Evolutionary conservation across 2,797 vertebrate genomes (phyloP).

Genomic region (Cichlasoma orientale): DNA sequence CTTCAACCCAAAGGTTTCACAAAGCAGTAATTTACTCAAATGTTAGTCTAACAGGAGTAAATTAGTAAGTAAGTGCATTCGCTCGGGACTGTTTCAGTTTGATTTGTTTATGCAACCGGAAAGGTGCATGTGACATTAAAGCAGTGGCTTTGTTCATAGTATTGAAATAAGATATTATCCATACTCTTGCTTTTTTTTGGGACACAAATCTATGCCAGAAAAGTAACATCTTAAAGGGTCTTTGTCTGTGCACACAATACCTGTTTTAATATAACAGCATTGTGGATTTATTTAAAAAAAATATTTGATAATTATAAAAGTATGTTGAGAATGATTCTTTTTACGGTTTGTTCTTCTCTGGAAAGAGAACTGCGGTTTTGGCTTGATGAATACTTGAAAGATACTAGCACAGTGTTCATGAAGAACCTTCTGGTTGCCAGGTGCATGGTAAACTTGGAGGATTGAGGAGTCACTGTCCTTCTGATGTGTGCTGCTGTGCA

Average conservation of each 20-base stretch:
- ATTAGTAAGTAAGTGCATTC: not conserved
- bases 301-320: not conserved
- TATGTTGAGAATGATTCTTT: not conserved
- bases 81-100: not conserved
- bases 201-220: not conserved
- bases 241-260: not conserved
- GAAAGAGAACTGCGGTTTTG: slow-evolving; percentile 13
- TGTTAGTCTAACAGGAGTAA: not conserved
- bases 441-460: slow-evolving; percentile 27
- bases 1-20: not conserved
- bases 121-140: not conserved
- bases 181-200: not conserved
- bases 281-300: not conserved
- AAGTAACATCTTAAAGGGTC: not conserved
- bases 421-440: slow-evolving; percentile 49
- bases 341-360: not conserved
- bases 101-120: not conserved
- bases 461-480: slow-evolving; percentile 30
- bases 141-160: not conserved
- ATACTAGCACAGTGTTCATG: slow-evolving; percentile 25
- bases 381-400: not conserved
- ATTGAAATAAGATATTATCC: not conserved
- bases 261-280: not conserved
- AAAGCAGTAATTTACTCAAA: not conserved
- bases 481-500: slow-evolving; percentile 55